Conservation (phyloP, 2,888 invertebrate genomes). For the Cloeon dipterum region DNA sequence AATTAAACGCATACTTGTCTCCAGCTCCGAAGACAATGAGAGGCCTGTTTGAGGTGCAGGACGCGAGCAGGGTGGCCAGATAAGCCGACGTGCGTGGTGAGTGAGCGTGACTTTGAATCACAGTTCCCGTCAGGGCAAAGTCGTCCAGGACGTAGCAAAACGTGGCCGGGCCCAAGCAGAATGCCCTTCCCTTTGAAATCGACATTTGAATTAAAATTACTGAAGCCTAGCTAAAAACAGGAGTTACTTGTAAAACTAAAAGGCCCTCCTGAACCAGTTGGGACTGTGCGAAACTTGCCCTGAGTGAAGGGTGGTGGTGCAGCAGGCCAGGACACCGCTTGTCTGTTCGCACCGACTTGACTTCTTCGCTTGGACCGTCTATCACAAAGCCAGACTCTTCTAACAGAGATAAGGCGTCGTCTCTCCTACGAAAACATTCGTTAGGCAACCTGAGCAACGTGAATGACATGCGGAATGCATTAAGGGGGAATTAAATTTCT, state of each 20-base stretch:
- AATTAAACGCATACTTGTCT: slow-evolving; percentile 6
- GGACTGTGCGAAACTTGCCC: slow-evolving; percentile 29
- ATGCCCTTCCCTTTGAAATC: slow-evolving; percentile 41
- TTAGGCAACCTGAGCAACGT: no score
- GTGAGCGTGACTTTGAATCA: slow-evolving; percentile 55
- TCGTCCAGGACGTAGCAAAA: slow-evolving; percentile 41
- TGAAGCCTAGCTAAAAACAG: not conserved
- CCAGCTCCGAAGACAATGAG: slow-evolving; percentile 38
- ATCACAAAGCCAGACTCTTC: no score
- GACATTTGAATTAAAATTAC: not conserved
- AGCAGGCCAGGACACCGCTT: slow-evolving; percentile 1
- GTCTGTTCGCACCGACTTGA: not conserved
- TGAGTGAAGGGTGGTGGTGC: slow-evolving; percentile 26
- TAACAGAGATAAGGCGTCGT: no score
- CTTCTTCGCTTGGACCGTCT: no score
- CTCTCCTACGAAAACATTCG: no score
- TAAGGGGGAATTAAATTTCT: no score
- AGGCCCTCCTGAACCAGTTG: slow-evolving; percentile 26
- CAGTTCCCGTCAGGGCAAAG: slow-evolving; percentile 41
- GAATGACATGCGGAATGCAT: no score
- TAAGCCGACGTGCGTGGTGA: slow-evolving; percentile 62
- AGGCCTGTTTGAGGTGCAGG: slow-evolving; percentile 30
- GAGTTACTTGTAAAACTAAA: slow-evolving; percentile 29
- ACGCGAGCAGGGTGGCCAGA: slow-evolving; percentile 37
- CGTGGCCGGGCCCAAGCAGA: slow-evolving; percentile 57